Conservation (phyloP, 92 coral and sea anemone genomes). For the Siderastrea siderea region DNA sequence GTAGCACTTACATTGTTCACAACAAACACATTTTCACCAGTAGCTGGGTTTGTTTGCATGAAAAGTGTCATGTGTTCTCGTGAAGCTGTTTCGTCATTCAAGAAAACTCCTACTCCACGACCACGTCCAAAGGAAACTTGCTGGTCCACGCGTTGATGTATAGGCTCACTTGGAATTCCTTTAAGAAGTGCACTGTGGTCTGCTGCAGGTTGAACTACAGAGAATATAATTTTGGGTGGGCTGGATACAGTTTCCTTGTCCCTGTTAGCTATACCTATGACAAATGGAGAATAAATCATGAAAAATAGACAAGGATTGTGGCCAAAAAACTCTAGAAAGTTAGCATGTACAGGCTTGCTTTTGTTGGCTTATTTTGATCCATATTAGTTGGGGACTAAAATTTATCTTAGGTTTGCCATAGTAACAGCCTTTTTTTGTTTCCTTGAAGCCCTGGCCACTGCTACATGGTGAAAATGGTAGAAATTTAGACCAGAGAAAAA, state of each 20-base stretch:
- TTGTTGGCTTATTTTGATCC: not conserved
- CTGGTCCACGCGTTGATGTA: slow-evolving; percentile 6
- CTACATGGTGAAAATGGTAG: not conserved
- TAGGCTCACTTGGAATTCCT: slow-evolving; percentile 51
- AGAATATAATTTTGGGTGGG: slow-evolving; percentile 25
- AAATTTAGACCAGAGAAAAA: not conserved
- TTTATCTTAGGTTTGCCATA: not conserved
- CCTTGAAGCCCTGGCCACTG: no score
- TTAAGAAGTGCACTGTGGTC: slow-evolving; percentile 28
- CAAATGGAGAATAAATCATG: not conserved
- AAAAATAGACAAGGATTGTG: not conserved
- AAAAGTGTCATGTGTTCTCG: slow-evolving; percentile 70
- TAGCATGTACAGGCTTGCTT: not conserved
- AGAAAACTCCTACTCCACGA: slow-evolving; percentile 53
- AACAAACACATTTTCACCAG: slow-evolving; percentile 22
- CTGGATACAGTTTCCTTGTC: slow-evolving; percentile 21
- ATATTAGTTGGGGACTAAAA: not conserved
- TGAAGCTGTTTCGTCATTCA: slow-evolving; percentile 75
- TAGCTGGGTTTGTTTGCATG: slow-evolving; percentile 25
- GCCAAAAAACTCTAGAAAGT: not conserved
- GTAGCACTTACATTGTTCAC: slow-evolving; percentile 6
- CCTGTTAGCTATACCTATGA: slow-evolving; percentile 22
- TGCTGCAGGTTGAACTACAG: not conserved
- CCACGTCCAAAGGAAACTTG: slow-evolving; percentile 78
- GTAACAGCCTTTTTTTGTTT: not conserved